Evolutionary conservation across 2,888 invertebrate genomes (phyloP).

Genomic region (Andrena haemorrhoa): DNA sequence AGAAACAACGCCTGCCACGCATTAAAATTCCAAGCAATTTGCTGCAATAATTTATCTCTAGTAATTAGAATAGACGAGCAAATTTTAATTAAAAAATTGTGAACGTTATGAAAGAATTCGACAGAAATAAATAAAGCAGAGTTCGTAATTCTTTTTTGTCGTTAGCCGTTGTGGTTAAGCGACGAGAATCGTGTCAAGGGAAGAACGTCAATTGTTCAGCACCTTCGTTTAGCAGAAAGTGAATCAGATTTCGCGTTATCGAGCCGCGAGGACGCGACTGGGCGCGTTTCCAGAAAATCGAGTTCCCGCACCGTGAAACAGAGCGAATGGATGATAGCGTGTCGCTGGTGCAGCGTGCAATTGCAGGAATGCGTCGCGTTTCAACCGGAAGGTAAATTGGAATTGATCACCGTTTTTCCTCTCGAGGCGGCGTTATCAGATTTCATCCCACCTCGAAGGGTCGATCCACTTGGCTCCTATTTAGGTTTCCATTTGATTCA

Average conservation of each 20-base stretch:
- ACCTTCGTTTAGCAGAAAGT: neutral
- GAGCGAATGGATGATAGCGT: slow-evolving; percentile 37
- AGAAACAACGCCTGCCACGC: too few relatives aligned
- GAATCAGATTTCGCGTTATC: slow-evolving; percentile 22
- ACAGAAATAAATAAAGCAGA: neutral
- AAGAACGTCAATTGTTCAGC: neutral
- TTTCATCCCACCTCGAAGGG: slow-evolving; percentile 23
- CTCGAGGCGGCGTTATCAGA: slow-evolving; percentile 32
- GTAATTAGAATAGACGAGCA: too few relatives aligned
- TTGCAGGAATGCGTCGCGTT: slow-evolving; percentile 43
- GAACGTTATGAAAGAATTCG: too few relatives aligned
- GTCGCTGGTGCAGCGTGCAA: slow-evolving; percentile 36
- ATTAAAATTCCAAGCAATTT: too few relatives aligned
- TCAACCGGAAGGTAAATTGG: slow-evolving; percentile 39
- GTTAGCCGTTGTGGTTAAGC: neutral
- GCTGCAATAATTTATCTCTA: too few relatives aligned
- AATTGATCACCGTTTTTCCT: slow-evolving; percentile 31
- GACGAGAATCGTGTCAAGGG: neutral
- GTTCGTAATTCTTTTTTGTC: neutral
- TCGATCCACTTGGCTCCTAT: too few relatives aligned
- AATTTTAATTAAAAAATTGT: too few relatives aligned
- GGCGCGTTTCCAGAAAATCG: slow-evolving; percentile 25
- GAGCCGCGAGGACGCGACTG: neutral
- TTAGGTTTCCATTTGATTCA: too few relatives aligned
- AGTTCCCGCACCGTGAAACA: slow-evolving; percentile 27